Evolutionary conservation across 2,113 vertebrate species (phyloP), one percentile per base, ranked within the genome.

Genomic region (Stictonetta naevosa): DNA sequence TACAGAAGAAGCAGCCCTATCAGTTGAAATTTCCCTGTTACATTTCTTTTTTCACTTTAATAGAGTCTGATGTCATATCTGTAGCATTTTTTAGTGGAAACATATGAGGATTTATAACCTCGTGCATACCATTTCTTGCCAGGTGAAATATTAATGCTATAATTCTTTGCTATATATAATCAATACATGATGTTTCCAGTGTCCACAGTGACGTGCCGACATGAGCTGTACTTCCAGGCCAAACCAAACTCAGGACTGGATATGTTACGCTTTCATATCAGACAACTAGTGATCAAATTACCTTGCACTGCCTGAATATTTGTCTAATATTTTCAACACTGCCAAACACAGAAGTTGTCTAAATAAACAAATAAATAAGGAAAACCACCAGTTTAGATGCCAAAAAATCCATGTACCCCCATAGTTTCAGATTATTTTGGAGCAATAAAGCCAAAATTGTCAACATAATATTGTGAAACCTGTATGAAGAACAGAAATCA

Each of bases 111-210:
- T 28, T 86, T 86, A 93, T 44, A 88, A 93, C 52, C 23, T 56
- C 64, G 83, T 63, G 58, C 8, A 60, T 90, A 68, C 9, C 67
- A 80, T 71, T 93, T 88, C 48, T 92, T 77, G 55, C 36, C 44
- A 83, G 26, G 36, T 95, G 55, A 92, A 94, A 92, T 95, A 95
- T 95, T 96, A 83, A 93, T 63, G 84, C 55, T 84, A 10, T n/a
- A 86, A 78, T 33, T 83, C 67, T 48, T 75, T 48, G 52, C 74
- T 92, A 91, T 68, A n/a, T 33, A 80, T 52, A 92, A 92, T 92
- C 85, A 96, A 95, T 80, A 92, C 13, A 62, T n/a, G 74, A 50
- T 40, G 36, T 72, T 86, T 81, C 53, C 46, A 50, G 52, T 13
- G 40, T 22, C 73, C 78, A 88, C 59, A 74, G 33, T 10, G 36